These are phyloP conservation scores for Cepaea hortensis DNA, from an alignment of 2,888 invertebrate genomes.

Conservation along the genomic window DNA sequence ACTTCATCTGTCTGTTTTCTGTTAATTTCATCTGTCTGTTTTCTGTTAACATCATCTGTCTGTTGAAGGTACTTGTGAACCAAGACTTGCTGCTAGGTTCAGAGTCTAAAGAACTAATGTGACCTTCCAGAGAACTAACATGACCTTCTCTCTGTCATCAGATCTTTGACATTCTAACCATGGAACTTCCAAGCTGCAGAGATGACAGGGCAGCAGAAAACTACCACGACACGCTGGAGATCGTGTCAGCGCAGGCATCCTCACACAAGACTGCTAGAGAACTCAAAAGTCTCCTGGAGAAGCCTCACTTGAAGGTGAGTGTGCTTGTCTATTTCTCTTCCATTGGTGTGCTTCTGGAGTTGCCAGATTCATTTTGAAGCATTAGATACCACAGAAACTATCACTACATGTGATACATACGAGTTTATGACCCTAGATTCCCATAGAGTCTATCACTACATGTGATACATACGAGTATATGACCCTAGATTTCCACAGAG, in stretches of 20 bases:
- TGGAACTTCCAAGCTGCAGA: conserved; percentile 54
- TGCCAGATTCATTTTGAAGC: no score
- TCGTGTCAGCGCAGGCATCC: conserved; percentile 45
- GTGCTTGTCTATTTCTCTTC: background rate
- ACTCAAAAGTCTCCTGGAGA: conserved; percentile 84
- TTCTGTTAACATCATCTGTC: no score
- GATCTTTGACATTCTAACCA: conserved; percentile 50
- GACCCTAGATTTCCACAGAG: no score
- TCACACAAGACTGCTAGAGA: conserved; percentile 80
- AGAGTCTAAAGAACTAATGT: no score
- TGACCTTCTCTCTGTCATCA: conserved; percentile 1
- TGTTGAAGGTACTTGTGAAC: no score
- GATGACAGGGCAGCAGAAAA: conserved; percentile 58
- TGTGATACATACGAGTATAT: background rate
- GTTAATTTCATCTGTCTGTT: no score
- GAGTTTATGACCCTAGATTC: no score
- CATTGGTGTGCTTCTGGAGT: background rate
- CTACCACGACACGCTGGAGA: conserved; percentile 56
- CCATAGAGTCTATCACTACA: no score
- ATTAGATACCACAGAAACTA: background rate
- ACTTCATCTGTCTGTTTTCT: no score
- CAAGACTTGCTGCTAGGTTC: no score
- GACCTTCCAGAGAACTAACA: no score
- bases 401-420: no score
- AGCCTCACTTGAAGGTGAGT: conserved; percentile 85